Base-by-base conservation (phyloP, 2,888 invertebrate genomes). In the Hydrotaea diabolus region DNA sequence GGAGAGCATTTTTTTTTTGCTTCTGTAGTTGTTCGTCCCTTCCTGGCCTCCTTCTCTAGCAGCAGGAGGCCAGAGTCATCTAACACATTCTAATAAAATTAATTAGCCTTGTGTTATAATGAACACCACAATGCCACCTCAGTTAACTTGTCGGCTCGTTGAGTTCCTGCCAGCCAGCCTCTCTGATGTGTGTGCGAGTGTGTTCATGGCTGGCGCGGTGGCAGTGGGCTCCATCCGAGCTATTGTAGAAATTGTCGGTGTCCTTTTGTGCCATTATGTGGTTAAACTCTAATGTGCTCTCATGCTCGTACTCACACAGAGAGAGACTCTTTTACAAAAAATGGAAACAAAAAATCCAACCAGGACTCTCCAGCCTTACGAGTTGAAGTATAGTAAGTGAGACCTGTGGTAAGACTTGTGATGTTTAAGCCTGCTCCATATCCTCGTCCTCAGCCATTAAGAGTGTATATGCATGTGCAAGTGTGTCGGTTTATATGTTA, bases 51-150 rank as follows among this genome's bases (percentile, higher is more conserved):
- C 9, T 13, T 13, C 36, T 36, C 36, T 8, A 5, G 36, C 3
- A 39, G 39, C 39, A 8, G 3, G 8, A 39, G 17, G 31, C 23
- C 31, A 17, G 26, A 5, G 46, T 46, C 49, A 15, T 36, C 64
- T 64, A 26, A 49, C 21, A 77, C 19, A 53, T 66, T 75, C 77
- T 87, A 89, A 90, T 89, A 88, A 90, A 90, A 90, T 90, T 90
- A 90, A 90, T 90, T 90, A 90, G 90, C 88, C 87, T 87, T 87
- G 86, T 88, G 88, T 88, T 88, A 89, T 86, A 87, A 87, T 87
- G 86, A 82, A 88, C 72, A 66, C 88, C 87, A 87, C 87, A 85
- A 80, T 80, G 79, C 43, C 85, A 85, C 75, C 75, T 80, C 49
- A 80, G 77, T 77, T 74, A 64, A 74, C 64, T 75, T 71, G 36